Base-by-base conservation (phyloP, 2,113 vertebrate genomes). In the Cairina moschata region DNA sequence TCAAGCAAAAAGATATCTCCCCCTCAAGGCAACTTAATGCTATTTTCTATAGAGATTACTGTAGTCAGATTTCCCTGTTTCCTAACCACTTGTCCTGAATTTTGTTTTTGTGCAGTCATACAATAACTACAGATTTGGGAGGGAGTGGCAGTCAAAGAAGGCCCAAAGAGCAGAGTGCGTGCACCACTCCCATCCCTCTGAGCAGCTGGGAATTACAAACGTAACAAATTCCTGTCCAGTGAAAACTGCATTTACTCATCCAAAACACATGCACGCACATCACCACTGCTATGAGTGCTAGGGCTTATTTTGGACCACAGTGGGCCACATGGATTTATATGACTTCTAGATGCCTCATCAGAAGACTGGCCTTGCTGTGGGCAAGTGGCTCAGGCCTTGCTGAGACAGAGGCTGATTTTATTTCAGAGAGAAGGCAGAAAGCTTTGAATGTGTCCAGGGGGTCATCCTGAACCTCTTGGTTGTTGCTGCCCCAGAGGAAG, bases 201-300 rank as follows among this genome's bases (percentile, higher is more conserved):
- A 91, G 85, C 93, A 94, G 82, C 91, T 83, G 91, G 85, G 88
- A 90, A 66, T 77, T 93, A 73, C 83, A 94, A 86, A 80, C 65
- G 66, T 8, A 50, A 67, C 32, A 40, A 52, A 95, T 90, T 90
- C 94, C 80, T 90, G 65, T 23, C 86, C 76, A 34, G 56, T 86
- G 82, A 91, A 94, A 91, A 78, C 66, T 74, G 9, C 13, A 15
- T 95, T 96, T 93, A 86, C 73, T 91, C 65, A 90, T 38, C 65
- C 88, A 65, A 90, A 88, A 81, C 56, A 95, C 80, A 80, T 32
- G 56, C 46, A 9, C 0, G 0, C 16, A 50, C 1, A 1, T 55
- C 91, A 66, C 40, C 75, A 42, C 0, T 55, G 78, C 88, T 6
- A 6, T 22, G 50, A 63, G 75, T 67, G 66, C 72, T 26, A 46